These are phyloP conservation scores for Drosophila serrata DNA, from an alignment of 1,140 invertebrate species.

Conservation along the genomic window DNA sequence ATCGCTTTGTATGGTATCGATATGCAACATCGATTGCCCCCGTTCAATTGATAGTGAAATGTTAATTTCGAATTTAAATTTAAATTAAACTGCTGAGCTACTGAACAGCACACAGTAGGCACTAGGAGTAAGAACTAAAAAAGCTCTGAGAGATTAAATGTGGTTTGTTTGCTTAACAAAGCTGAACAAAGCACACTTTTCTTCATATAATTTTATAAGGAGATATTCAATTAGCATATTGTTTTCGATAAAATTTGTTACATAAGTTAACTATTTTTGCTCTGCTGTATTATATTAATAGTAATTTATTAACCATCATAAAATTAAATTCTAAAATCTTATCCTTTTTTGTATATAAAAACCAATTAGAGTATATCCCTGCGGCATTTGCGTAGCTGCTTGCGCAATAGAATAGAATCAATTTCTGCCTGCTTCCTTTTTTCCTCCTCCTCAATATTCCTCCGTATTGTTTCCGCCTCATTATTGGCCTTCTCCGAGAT, in stretches of 20 bases:
- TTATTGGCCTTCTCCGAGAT: conserved; percentile 68
- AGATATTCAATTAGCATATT: too few relatives aligned
- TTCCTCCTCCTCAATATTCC: conserved; percentile 72
- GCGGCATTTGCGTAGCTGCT: conserved; percentile 78
- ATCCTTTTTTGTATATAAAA: too few relatives aligned
- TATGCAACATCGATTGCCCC: not conserved
- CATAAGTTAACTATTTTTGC: too few relatives aligned
- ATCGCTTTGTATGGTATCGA: not conserved
- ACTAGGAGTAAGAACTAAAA: not conserved
- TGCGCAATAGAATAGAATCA: conserved; percentile 64
- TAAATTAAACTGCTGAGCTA: not conserved
- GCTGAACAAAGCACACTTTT: not conserved
- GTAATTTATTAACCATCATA: not conserved
- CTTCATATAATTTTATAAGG: too few relatives aligned
- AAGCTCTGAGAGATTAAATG: not conserved
- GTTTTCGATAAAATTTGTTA: too few relatives aligned
- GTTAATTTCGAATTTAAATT: not conserved
- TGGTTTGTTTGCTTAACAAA: not conserved
- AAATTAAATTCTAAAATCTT: not conserved
- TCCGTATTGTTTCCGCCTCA: conserved; percentile 70
- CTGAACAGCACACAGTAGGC: not conserved
- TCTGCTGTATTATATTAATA: too few relatives aligned
- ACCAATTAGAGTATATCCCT: conserved; percentile 64
- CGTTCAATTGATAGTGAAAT: not conserved
- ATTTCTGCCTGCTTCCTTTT: conserved; percentile 61